Conservation (phyloP, 2,797 vertebrate species). For the Gambusia yucatana region DNA sequence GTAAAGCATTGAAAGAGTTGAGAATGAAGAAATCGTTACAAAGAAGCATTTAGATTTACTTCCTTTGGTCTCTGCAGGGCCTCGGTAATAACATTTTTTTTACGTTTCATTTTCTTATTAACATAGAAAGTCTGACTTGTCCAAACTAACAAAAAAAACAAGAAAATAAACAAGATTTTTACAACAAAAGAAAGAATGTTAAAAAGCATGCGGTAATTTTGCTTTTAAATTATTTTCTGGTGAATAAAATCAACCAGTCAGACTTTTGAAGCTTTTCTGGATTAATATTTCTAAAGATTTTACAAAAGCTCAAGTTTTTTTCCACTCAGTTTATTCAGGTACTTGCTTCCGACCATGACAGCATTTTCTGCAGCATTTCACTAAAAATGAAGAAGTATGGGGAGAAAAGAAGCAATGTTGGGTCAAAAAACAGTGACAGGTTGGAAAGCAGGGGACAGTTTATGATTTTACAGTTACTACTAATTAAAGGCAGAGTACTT, state of each 20-base stretch:
- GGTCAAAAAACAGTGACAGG: not conserved
- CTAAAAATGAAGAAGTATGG: not conserved
- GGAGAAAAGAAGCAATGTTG: not conserved
- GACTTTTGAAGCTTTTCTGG: not conserved
- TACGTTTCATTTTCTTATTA: too few relatives aligned
- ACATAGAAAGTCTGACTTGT: not conserved
- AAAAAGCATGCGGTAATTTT: not conserved
- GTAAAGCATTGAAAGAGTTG: not conserved
- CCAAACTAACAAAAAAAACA: not conserved
- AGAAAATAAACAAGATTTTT: not conserved
- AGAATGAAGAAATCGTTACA: not conserved
- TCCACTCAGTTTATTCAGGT: not conserved
- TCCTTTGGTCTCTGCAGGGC: not conserved
- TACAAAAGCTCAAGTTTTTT: not conserved
- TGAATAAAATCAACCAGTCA: not conserved
- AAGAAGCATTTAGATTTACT: not conserved
- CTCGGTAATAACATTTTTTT: accelerated
- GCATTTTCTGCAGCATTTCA: not conserved
- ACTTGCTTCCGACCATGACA: not conserved
- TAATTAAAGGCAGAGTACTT: not conserved
- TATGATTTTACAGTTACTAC: not conserved
- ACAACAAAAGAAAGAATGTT: not conserved
- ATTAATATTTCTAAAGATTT: not conserved
- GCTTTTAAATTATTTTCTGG: not conserved
- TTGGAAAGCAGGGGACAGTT: not conserved